These are phyloP conservation scores for Phthorimaea operculella DNA, from an alignment of 1,140 invertebrate species.

Conservation along the genomic window DNA sequence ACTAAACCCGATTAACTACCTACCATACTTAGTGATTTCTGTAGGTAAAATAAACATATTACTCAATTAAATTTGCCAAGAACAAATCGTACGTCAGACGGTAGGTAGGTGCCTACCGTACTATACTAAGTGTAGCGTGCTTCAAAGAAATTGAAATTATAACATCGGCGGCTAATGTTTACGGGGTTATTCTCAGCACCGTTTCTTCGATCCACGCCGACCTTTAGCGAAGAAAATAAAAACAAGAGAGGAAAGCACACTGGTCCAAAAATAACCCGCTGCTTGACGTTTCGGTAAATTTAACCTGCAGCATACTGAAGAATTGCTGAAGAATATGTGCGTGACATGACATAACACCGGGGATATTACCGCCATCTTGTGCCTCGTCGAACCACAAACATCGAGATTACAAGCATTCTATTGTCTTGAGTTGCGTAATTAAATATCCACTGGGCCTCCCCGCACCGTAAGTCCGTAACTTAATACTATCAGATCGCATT, in stretches of 20 bases:
- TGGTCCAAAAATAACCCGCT: constrained; percentile 42
- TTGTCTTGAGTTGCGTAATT: background rate
- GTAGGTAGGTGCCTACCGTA: too few species aligned
- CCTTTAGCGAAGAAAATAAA: constrained; percentile 32
- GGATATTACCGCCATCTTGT: constrained; percentile 5
- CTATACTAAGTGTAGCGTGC: background rate
- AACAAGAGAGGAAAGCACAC: constrained; percentile 37
- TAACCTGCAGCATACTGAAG: constrained; percentile 32
- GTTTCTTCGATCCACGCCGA: constrained; percentile 6
- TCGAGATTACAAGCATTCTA: background rate
- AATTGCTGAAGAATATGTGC: constrained; percentile 22
- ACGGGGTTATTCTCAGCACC: constrained; percentile 9
- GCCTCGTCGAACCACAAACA: background rate
- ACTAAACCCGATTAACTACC: too few species aligned
- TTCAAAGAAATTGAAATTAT: constrained; percentile 3
- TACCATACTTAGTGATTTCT: too few species aligned
- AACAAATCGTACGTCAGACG: too few species aligned
- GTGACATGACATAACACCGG: constrained; percentile 22
- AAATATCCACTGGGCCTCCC: background rate
- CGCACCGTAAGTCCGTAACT: background rate
- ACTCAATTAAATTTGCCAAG: too few species aligned
- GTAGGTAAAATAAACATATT: background rate
- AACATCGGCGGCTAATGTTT: constrained; percentile 1
- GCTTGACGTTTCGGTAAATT: constrained; percentile 35
- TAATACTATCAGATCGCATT: background rate